These are phyloP conservation scores for Sebastes cheni DNA, from an alignment of 2,797 vertebrate genomes.

Conservation along the genomic window DNA sequence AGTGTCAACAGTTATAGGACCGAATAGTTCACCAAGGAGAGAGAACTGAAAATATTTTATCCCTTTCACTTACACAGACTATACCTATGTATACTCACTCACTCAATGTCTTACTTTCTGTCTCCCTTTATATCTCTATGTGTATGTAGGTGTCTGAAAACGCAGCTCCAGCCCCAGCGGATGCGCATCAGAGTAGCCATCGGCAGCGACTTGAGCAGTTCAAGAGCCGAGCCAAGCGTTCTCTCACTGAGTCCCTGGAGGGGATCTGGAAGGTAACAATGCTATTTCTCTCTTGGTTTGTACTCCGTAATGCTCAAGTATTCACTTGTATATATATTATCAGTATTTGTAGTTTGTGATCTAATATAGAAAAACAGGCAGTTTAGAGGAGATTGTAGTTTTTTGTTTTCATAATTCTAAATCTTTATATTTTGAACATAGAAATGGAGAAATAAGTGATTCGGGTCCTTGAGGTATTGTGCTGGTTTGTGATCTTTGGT, in stretches of 20 bases:
- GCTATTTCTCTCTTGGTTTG: not conserved
- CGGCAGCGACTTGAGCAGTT: conserved; percentile 91
- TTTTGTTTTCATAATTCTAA: not conserved
- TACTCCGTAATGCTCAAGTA: not conserved
- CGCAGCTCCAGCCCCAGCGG: conserved; percentile 53
- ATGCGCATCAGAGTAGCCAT: conserved; percentile 79
- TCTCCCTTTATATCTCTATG: not conserved
- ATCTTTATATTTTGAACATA: not conserved
- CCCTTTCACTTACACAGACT: not conserved
- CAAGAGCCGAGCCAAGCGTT: conserved; percentile 93
- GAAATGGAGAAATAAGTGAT: not conserved
- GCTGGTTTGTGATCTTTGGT: not conserved
- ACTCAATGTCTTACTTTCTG: not conserved
- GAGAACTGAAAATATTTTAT: not conserved
- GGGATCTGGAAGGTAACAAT: conserved; percentile 87
- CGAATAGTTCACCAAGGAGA: not conserved
- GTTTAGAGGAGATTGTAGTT: not conserved
- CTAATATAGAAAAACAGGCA: not conserved
- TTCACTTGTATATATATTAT: not conserved
- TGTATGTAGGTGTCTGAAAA: conserved; percentile 59
- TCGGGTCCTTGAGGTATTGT: not conserved
- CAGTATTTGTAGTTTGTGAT: not conserved
- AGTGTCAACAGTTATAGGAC: not conserved
- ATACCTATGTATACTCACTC: not conserved
- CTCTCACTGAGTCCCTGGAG: conserved; percentile 92